Percentiles rank a stretch among this genome's conserved stretches.
Conservation (phyloP, 1,140 invertebrate species). For the Euura saliciscinereae region DNA sequence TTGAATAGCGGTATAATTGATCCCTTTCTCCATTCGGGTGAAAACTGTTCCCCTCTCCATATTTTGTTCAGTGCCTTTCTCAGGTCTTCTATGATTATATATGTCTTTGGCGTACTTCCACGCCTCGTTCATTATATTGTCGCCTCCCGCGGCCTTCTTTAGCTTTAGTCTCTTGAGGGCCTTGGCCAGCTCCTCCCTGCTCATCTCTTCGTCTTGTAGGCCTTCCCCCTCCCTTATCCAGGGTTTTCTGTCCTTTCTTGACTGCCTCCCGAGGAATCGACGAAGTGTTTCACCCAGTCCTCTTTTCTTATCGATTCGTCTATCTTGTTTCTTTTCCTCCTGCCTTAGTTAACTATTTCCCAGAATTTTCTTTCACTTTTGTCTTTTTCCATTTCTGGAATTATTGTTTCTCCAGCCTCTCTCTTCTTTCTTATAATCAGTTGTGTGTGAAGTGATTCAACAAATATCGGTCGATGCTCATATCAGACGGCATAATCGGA, state of each 20-base stretch:
- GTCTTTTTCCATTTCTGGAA: background rate
- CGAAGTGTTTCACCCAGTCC: too few species aligned
- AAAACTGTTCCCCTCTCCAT: slow-evolving; percentile 22
- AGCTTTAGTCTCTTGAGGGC: slow-evolving; percentile 10
- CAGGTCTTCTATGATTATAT: background rate
- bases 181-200: slow-evolving; percentile 6
- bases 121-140: slow-evolving; percentile 14
- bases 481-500: too few species aligned
- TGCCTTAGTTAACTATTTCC: too few species aligned
- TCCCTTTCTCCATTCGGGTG: slow-evolving; percentile 26
- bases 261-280: slow-evolving; percentile 6
- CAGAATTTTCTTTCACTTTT: background rate
- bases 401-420: too few species aligned
- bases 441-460: too few species aligned
- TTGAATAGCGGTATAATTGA: slow-evolving; percentile 24
- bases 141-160: slow-evolving; percentile 15
- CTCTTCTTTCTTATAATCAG: too few species aligned
- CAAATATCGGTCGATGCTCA: too few species aligned
- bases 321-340: too few species aligned
- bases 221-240: slow-evolving; percentile 12
- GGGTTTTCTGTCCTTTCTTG: slow-evolving; percentile 18
- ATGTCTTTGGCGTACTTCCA: slow-evolving; percentile 13
- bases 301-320: too few species aligned
- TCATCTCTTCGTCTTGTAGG: background rate
- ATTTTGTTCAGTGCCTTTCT: slow-evolving; percentile 8